Conservation (phyloP, 2,888 invertebrate species). For the Heliconius aoede region DNA sequence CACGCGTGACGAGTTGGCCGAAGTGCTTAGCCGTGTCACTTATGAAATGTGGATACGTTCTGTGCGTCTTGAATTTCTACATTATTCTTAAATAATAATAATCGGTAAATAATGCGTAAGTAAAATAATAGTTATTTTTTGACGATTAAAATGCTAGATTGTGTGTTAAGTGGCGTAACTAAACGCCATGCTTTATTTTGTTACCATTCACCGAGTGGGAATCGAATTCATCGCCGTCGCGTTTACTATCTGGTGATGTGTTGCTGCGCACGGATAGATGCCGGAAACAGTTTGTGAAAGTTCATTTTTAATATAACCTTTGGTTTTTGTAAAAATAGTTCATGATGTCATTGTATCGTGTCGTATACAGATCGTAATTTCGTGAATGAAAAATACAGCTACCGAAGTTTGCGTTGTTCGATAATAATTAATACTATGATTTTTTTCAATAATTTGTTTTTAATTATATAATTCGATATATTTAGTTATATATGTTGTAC, state of each 20-base stretch:
- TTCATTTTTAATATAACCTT: background rate
- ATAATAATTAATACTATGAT: no score
- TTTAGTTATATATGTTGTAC: no score
- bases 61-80: background rate
- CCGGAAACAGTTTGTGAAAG: background rate
- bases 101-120: background rate
- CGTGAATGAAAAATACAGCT: background rate
- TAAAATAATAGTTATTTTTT: background rate
- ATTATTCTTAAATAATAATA: background rate
- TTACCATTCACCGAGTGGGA: no score
- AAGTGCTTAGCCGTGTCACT: slow-evolving; percentile 5
- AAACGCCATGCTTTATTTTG: background rate
- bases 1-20: slow-evolving; percentile 12
- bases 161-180: background rate
- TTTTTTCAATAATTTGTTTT: background rate
- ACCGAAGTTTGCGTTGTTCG: background rate
- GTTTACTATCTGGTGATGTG: background rate
- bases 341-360: background rate
- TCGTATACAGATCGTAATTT: background rate
- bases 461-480: no score
- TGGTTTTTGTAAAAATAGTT: background rate
- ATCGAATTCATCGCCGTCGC: background rate
- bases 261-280: no score
- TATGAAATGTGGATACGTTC: background rate
- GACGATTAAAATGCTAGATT: background rate